Evolutionary conservation across 2,797 vertebrate genomes (phyloP), one percentile per base, ranked within the genome.

Genomic region (Rhynchonycteris naso): DNA sequence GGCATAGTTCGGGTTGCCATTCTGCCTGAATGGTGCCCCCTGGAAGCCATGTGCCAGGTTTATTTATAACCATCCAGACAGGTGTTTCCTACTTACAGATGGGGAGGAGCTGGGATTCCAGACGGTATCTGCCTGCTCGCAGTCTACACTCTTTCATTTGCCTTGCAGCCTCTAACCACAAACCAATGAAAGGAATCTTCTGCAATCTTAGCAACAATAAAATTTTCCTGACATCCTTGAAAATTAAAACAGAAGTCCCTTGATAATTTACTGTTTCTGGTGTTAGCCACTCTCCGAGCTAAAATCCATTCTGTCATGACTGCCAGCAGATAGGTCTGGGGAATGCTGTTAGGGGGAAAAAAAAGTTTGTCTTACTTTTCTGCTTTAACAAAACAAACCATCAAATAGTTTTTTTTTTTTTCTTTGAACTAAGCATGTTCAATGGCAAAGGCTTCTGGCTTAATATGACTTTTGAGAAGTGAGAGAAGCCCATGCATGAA

Each of bases 311-410:
- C 33, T 35, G 35, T 63, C n/a, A 0, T 52, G 88, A 50, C 43
- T 38, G 21, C 16, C 47, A 19, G 13, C 47, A 52, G 33, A 33
- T 63, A 19, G 24, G 26, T 24, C 28, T 71, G 43, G 52, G 43
- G 56, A 68, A 63, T 28, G 24, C 19, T 59, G 50, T 43, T 28
- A 38, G 5, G n/a, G 16, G 16, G 28, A 50, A 16, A 1, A 13
- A n/a, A 24, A 71, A 26, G 18, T 66, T 58, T 69, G 35, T 59
- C 50, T 79, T 24, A 61, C 15, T 83, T 91, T 76, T 86, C 52
- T 56, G 21, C 69, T 78, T 89, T 58, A 74, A 85, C 59, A 47
- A 66, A 90, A 71, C 35, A 54, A 94, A 58, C 59, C 28, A 74
- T 66, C 33, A 16, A 43, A 74, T 66, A 68, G 7, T 12, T 7